These are phyloP conservation scores for Caradrina kadenii DNA, from an alignment of 2,888 invertebrate genomes.

Conservation along the genomic window DNA sequence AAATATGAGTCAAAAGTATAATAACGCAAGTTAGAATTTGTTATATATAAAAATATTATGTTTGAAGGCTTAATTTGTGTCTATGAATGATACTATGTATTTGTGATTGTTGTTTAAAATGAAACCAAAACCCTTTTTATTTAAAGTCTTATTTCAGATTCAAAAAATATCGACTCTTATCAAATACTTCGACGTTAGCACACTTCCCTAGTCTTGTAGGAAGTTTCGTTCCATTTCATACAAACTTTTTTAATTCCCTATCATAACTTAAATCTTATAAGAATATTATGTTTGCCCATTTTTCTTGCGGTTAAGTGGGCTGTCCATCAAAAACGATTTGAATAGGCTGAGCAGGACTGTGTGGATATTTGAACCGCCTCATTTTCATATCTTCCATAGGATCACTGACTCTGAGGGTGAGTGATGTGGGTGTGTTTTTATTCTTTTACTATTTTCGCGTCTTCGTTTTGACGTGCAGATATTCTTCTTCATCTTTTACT, in stretches of 20 bases:
- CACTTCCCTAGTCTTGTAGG: no score
- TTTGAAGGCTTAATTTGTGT: no score
- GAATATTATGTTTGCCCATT: constrained; percentile 11
- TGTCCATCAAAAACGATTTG: constrained; percentile 49
- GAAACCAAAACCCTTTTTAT: no score
- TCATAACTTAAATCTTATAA: constrained; percentile 1
- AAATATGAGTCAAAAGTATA: no score
- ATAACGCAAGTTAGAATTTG: no score
- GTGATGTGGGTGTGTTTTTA: constrained; percentile 56
- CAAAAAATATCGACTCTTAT: no score
- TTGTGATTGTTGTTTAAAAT: no score
- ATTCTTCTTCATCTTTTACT: neutral
- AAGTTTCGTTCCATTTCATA: neutral
- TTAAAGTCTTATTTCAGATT: no score
- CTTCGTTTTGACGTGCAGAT: constrained; percentile 1
- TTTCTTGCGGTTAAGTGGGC: constrained; percentile 31
- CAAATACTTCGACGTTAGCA: no score
- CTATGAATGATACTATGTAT: no score
- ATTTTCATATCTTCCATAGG: constrained; percentile 51
- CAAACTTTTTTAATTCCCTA: neutral
- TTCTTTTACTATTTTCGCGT: constrained; percentile 12
- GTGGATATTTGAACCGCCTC: constrained; percentile 34
- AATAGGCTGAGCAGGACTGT: constrained; percentile 18
- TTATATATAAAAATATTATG: no score
- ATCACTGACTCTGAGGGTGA: constrained; percentile 44